A percentile compares a stretch with the other conserved stretches of the same genome.
These are phyloP conservation scores for Eucidaris tribuloides DNA, from an alignment of 35 echinoderm and acorn worm genomes.

Conservation along the genomic window DNA sequence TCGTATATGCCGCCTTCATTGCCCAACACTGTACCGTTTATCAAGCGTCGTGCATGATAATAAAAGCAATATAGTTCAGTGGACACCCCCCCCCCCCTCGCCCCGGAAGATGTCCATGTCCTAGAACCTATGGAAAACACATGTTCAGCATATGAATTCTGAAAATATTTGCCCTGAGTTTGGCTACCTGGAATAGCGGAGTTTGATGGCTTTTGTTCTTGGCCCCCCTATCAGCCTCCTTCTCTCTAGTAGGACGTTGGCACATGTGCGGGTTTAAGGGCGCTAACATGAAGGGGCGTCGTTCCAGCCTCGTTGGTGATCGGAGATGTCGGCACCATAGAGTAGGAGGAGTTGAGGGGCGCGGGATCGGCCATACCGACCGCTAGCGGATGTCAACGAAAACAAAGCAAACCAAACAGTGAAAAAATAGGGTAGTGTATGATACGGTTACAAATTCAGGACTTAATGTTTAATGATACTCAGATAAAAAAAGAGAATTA, in stretches of 20 bases:
- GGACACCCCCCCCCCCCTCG: too few species aligned
- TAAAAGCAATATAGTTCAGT: not conserved
- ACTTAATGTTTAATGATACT: too few species aligned
- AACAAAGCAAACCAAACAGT: too few species aligned
- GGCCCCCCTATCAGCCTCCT: constrained; percentile 57
- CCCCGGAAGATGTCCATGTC: too few species aligned
- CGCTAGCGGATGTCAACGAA: too few species aligned
- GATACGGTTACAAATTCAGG: too few species aligned
- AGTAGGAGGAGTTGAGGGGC: constrained; percentile 71
- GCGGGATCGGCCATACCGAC: constrained; percentile 59
- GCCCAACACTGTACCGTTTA: too few species aligned
- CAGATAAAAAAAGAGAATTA: too few species aligned
- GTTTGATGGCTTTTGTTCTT: constrained; percentile 84
- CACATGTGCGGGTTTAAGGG: constrained; percentile 58
- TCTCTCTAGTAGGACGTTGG: constrained; percentile 76
- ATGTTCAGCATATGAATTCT: not conserved
- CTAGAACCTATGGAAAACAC: too few species aligned
- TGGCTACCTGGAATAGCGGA: constrained; percentile 80
- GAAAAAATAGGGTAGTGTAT: too few species aligned
- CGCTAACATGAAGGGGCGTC: constrained; percentile 86
- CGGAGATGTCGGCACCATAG: constrained; percentile 74
- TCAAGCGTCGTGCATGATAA: too few species aligned
- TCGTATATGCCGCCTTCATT: too few species aligned
- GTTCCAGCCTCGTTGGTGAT: constrained; percentile 82
- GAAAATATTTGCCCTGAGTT: not conserved